phyloP scores from a whole-genome alignment of 1,140 invertebrate species.

The Planococcus citri region DNA sequence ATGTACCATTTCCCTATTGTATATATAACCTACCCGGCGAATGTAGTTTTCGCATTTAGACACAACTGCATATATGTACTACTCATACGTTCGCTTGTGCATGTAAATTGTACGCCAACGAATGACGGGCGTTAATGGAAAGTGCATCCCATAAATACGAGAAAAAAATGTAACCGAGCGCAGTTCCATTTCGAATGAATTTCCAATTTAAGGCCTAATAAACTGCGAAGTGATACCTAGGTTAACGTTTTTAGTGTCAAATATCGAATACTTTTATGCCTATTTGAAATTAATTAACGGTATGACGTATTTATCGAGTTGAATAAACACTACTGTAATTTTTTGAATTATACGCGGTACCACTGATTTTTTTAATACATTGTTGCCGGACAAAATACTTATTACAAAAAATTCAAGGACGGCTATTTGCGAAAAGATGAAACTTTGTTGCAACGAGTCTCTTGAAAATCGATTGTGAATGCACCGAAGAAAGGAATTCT shows the following conservation, averaged over 20 bases:
- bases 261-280: not conserved
- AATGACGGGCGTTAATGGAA: not conserved
- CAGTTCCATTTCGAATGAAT: not conserved
- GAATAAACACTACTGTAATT: not conserved
- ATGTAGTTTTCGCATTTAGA: not conserved
- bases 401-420: not conserved
- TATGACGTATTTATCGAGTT: not conserved
- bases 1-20: not conserved
- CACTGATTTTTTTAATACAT: not conserved
- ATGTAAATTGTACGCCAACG: not conserved
- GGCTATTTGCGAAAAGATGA: not conserved
- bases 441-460: not conserved
- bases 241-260: too few relatives aligned
- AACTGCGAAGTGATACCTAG: not conserved
- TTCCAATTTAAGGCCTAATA: not conserved
- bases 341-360: not conserved
- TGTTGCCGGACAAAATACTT: conserved; percentile 1
- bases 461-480: not conserved
- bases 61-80: not conserved
- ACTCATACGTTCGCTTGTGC: not conserved
- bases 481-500: too few relatives aligned
- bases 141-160: not conserved
- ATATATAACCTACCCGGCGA: not conserved
- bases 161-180: not conserved
- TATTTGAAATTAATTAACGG: not conserved